phyloP scores from a whole-genome alignment of 2,797 vertebrate genomes.

The Gymnothorax javanicus region DNA sequence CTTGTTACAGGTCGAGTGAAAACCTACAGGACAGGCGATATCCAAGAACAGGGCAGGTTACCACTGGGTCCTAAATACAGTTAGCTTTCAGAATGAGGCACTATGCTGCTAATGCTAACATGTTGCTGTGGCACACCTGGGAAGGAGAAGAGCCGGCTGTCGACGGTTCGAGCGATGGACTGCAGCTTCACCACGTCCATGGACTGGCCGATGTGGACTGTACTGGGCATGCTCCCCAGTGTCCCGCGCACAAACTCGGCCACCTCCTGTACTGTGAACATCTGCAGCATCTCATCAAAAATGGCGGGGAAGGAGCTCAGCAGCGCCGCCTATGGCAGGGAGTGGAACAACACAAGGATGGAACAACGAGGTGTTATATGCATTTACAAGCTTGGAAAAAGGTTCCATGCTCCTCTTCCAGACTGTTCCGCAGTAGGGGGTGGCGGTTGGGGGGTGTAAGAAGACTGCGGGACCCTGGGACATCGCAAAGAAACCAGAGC shows the following conservation, averaged over 20 bases:
- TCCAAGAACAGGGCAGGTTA: too few relatives aligned
- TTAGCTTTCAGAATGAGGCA: neutral
- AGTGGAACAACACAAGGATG: neutral
- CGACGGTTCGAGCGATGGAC: slow-evolving; percentile 94
- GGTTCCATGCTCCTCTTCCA: slow-evolving; percentile 12
- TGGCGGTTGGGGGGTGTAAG: neutral
- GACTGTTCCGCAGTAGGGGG: neutral
- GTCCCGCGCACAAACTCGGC: slow-evolving; percentile 96
- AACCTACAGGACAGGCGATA: too few relatives aligned
- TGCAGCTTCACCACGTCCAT: slow-evolving; percentile 99
- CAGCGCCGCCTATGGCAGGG: slow-evolving; percentile 82
- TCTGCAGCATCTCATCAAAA: slow-evolving; percentile 96
- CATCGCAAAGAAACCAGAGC: slow-evolving; percentile 1
- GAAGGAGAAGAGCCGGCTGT: slow-evolving; percentile 96
- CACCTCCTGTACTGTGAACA: slow-evolving; percentile 98
- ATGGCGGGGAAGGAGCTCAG: slow-evolving; percentile 97
- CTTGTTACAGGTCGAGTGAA: too few relatives aligned
- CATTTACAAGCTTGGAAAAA: neutral
- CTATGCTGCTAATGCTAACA: neutral
- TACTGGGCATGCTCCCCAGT: slow-evolving; percentile 97
- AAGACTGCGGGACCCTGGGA: slow-evolving; percentile 28
- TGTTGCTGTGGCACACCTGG: slow-evolving; percentile 74
- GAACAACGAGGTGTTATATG: neutral
- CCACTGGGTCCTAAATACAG: too few relatives aligned
- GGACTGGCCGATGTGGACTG: slow-evolving; percentile 95